Evolutionary conservation across 1,140 invertebrate genomes (phyloP).

Genomic region (Phocides pigmalion): DNA sequence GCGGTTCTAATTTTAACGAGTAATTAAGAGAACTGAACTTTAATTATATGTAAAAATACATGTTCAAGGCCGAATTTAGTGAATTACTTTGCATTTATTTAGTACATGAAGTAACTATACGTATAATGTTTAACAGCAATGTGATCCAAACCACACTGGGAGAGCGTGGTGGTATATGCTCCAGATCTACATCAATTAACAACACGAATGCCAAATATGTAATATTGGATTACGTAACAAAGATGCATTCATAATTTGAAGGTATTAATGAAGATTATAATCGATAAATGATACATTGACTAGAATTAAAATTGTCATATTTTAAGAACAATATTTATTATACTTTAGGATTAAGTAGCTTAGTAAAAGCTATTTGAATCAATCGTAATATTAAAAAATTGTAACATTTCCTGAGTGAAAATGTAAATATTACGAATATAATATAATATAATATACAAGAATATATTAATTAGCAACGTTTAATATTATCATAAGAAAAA

Average conservation of each 20-base stretch:
- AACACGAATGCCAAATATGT: neutral
- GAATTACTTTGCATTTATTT: neutral
- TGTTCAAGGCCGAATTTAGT: conserved; percentile 14
- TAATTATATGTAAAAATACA: conserved; percentile 15
- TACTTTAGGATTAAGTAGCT: neutral
- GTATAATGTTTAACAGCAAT: neutral
- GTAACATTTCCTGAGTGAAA: neutral
- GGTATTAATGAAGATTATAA: neutral
- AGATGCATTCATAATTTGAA: neutral
- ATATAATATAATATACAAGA: neutral
- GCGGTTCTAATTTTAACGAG: conserved; percentile 23
- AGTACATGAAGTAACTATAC: neutral
- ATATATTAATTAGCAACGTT: conserved; percentile 1
- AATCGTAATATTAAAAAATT: neutral
- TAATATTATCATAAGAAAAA: conserved; percentile 9
- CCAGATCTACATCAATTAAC: no score
- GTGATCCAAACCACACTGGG: no score
- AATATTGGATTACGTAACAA: neutral
- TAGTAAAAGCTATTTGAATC: neutral
- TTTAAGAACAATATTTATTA: neutral
- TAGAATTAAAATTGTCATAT: conserved; percentile 15
- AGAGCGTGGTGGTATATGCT: no score
- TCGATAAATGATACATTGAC: conserved; percentile 21
- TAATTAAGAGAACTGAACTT: conserved; percentile 20
- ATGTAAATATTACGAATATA: no score